Evolutionary conservation across 2,797 vertebrate genomes (phyloP).

Genomic region (Acropternis orthonyx): DNA sequence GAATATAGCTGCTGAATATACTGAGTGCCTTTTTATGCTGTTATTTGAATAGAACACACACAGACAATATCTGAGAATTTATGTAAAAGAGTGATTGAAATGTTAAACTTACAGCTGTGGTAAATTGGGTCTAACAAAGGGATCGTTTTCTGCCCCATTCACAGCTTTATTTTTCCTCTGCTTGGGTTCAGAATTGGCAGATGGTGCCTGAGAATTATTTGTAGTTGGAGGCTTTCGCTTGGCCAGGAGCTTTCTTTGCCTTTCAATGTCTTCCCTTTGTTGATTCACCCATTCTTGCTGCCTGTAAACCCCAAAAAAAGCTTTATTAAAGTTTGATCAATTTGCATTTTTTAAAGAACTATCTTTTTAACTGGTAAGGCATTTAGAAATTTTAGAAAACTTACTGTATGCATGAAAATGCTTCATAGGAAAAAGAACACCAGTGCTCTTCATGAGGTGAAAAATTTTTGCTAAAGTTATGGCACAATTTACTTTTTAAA

Average conservation of each 20-base stretch:
- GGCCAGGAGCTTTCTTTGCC: conserved; percentile 95
- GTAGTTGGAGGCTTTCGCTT: conserved; percentile 94
- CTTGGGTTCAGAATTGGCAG: conserved; percentile 96
- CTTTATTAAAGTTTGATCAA: conserved; percentile 44
- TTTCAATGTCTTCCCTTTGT: conserved; percentile 98
- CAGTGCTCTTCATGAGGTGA: background rate
- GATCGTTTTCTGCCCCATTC: conserved; percentile 96
- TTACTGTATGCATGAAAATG: background rate
- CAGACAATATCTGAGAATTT: conserved; percentile 65
- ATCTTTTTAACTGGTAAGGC: background rate
- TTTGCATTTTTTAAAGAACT: conserved; percentile 16
- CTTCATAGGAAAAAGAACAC: background rate
- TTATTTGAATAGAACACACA: conserved; percentile 58
- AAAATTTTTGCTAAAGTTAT: background rate
- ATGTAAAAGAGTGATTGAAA: conserved; percentile 71
- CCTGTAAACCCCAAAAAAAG: conserved; percentile 76
- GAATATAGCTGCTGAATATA: conserved; percentile 60
- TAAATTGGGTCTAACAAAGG: conserved; percentile 97
- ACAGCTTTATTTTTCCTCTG: conserved; percentile 98
- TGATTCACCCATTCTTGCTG: conserved; percentile 98
- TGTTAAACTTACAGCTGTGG: conserved; percentile 91
- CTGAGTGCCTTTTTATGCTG: conserved; percentile 48
- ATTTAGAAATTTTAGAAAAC: background rate
- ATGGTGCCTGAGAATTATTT: conserved; percentile 92
- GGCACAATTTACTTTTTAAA: background rate